phyloP scores from a whole-genome alignment of 2,888 invertebrate species.

The Pseudococcus longispinus region DNA sequence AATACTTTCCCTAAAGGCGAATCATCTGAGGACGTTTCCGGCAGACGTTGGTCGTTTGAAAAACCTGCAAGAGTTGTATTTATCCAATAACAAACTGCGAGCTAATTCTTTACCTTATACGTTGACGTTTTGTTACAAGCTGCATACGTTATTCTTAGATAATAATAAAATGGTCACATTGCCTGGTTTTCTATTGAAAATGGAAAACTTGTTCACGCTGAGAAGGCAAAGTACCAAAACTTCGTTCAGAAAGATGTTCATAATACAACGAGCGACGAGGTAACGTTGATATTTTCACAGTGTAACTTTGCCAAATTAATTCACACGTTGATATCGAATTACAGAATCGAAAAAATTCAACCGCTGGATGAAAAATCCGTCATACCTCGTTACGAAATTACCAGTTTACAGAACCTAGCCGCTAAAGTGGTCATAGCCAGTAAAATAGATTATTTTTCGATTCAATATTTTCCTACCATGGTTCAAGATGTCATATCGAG shows the following conservation, averaged over 20 bases:
- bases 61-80: conserved; percentile 63
- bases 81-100: conserved; percentile 65
- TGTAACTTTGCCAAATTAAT: too few species aligned
- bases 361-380: neutral
- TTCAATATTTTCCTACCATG: neutral
- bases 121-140: conserved; percentile 63
- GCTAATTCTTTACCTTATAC: conserved; percentile 64
- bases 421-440: neutral
- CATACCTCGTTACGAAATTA: neutral
- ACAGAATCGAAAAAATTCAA: conserved; percentile 45
- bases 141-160: conserved; percentile 63
- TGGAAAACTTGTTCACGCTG: conserved; percentile 64
- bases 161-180: conserved; percentile 65
- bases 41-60: conserved; percentile 64
- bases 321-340: neutral
- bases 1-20: conserved; percentile 64
- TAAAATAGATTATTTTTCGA: conserved; percentile 40
- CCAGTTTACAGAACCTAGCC: neutral
- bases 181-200: conserved; percentile 64
- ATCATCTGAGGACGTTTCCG: conserved; percentile 63
- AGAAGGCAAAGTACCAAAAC: conserved; percentile 63
- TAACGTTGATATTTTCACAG: too few species aligned
- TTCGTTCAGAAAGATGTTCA: conserved; percentile 37
- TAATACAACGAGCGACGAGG: conserved; percentile 23
- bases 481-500: conserved; percentile 17